Percentiles rank a stretch among this genome's conserved stretches.
Conservation (phyloP, 1,140 invertebrate genomes). For the Plectrocnemia conspersa region DNA sequence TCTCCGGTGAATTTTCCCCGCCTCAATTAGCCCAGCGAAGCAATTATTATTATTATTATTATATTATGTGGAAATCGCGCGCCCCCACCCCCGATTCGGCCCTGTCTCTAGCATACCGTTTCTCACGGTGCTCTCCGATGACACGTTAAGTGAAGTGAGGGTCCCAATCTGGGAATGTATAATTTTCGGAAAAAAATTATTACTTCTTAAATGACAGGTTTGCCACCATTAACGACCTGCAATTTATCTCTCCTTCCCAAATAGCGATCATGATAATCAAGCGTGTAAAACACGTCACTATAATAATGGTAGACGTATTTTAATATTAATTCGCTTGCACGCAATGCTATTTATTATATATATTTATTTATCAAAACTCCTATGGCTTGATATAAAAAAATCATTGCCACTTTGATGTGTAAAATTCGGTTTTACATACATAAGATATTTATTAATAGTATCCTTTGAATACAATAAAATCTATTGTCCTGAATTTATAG, state of each 20-base stretch:
- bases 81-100: neutral
- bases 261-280: slow-evolving; percentile 16
- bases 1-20: neutral
- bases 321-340: too few relatives aligned
- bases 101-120: neutral
- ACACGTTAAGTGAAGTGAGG: slow-evolving; percentile 7
- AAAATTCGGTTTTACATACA: too few relatives aligned
- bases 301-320: too few relatives aligned
- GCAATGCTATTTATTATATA: too few relatives aligned
- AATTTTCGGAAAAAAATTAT: slow-evolving; percentile 21
- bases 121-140: slow-evolving; percentile 13
- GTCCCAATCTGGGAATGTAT: slow-evolving; percentile 19
- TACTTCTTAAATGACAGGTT: slow-evolving; percentile 20
- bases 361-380: too few relatives aligned
- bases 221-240: slow-evolving; percentile 23
- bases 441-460: too few relatives aligned
- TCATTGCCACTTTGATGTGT: too few relatives aligned
- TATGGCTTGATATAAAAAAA: too few relatives aligned
- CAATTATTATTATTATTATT: neutral
- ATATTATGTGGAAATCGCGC: neutral
- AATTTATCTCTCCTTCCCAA: slow-evolving; percentile 20
- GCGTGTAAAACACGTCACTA: too few relatives aligned
- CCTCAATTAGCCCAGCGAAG: neutral
- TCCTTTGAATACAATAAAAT: too few relatives aligned
- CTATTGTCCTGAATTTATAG: too few relatives aligned